Conservation (phyloP, 1,140 invertebrate species). For the Drosophila paulistorum region DNA sequence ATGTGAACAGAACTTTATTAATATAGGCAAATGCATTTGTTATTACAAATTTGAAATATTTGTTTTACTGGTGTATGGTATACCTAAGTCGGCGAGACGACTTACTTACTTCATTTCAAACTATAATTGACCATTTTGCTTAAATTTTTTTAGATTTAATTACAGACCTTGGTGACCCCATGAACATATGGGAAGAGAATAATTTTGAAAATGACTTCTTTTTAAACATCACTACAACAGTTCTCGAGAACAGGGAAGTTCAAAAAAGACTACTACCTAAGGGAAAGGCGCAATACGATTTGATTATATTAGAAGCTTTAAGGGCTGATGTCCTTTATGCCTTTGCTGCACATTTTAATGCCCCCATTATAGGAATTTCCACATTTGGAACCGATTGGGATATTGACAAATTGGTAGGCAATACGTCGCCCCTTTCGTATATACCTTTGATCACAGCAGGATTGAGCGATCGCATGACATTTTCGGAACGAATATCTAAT, state of each 20-base stretch:
- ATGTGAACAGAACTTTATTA: too few relatives aligned
- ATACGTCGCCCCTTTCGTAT: constrained; percentile 78
- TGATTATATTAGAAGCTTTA: constrained; percentile 65
- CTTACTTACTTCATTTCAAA: too few relatives aligned
- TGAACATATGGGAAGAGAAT: constrained; percentile 56
- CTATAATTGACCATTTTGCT: not conserved
- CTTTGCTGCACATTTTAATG: constrained; percentile 71
- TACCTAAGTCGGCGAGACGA: too few relatives aligned
- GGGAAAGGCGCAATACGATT: constrained; percentile 58
- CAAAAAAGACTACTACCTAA: constrained; percentile 38
- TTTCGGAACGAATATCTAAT: constrained; percentile 82
- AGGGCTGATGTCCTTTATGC: constrained; percentile 64
- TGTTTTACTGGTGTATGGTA: too few relatives aligned
- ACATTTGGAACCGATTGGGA: constrained; percentile 73
- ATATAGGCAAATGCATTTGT: too few relatives aligned
- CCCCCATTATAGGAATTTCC: constrained; percentile 73
- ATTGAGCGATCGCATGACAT: constrained; percentile 82
- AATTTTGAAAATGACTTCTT: constrained; percentile 59
- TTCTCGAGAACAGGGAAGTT: constrained; percentile 56
- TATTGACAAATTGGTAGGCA: constrained; percentile 77
- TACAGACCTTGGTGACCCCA: not conserved
- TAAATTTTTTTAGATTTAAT: constrained; percentile 44
- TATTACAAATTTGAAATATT: too few relatives aligned
- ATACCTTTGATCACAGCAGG: constrained; percentile 64
- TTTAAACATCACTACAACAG: constrained; percentile 19